Evolutionary conservation across 2,888 invertebrate species (phyloP), one percentile per base, ranked within the genome.

Genomic region (Kryphioiulus occultus): DNA sequence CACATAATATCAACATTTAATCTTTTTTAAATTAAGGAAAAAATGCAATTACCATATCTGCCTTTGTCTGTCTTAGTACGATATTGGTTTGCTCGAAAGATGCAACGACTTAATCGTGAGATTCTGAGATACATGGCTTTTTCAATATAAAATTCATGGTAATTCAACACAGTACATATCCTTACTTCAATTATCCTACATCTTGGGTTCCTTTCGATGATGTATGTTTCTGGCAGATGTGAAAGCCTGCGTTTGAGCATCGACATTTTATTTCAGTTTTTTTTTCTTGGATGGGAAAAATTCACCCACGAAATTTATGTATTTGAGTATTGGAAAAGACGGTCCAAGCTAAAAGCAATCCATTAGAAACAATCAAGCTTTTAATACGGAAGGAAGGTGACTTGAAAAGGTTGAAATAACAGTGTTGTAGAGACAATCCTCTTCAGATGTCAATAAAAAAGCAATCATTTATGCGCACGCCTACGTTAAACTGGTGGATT

Each of bases 321-420:
- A 68, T 68, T 68, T 9, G 9, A 26, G 59, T 68, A 68, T 68
- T 68, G 59, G 59, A 26, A 68, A 68, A 68, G 59, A 68, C 59
- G 22, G 59, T 68, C 59, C 59, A 22, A 68, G 59, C 59, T 68
- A 68, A 68, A 68, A 68, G 59, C 59, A 68, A 68, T 68, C 59
- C 59, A 68, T 68, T 68, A 68, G 22, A 68, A 68, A 68, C 59
- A 68, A 68, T 68, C 59, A 68, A 26, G 59, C 59, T 68, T 68
- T 68, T 68, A 68, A 68, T 68, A 68, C 3, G 59, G 59, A 68
- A 68, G 22, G 22, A 68, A 68, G 59, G 22, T 68, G 59, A 68
- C 59, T 68, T 68, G 59, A 68, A 68, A 68, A 68, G 59, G 59
- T 68, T 68, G 59, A 68, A 68, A 68, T 68, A 68, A 68, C 59